Conservation (phyloP, 2,113 vertebrate genomes). For the Ovis aries region ARS-UI_Ramb_v3.0 NC_056055.1:234383501-234384000, state of each 20-base stretch:
- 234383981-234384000: background rate
- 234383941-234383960: background rate
- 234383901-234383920: background rate
- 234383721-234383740: background rate
- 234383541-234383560: background rate
- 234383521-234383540: background rate
- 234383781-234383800: too few relatives aligned
- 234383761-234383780: background rate
- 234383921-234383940: background rate
- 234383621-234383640: background rate
- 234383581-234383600: background rate
- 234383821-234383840: background rate
- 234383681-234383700: background rate
- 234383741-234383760: background rate
- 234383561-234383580: background rate
- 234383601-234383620: background rate
- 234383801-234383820: background rate
- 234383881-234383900: background rate
- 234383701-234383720: background rate
- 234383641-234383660: background rate
- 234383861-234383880: background rate
- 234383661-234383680: background rate
- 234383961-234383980: background rate
- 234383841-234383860: background rate
- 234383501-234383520: background rate